Conservation (phyloP, 1,140 invertebrate genomes). For the Trichonephila clavipes region DNA sequence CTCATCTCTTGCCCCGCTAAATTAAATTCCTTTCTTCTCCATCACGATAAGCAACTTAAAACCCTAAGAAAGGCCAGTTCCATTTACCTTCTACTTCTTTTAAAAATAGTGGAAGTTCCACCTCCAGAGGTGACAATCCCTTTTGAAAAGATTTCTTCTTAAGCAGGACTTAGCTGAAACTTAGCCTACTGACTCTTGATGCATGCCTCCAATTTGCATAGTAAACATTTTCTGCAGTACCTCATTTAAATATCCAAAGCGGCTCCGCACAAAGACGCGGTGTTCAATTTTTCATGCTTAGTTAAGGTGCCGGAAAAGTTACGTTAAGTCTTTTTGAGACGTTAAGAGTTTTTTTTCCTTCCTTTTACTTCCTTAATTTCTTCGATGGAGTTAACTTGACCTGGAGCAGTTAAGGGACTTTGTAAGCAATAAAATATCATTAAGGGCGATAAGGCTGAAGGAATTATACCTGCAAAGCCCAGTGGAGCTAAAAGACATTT, state of each 20-base stretch:
- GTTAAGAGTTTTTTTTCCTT: not conserved
- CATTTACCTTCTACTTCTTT: not conserved
- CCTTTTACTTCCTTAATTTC: not conserved
- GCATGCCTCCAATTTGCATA: constrained; percentile 58
- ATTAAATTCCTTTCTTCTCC: not conserved
- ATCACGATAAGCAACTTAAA: not conserved
- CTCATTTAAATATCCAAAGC: constrained; percentile 53
- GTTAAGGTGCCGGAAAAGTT: constrained; percentile 44
- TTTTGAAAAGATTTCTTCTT: constrained; percentile 17
- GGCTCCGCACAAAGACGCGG: constrained; percentile 9
- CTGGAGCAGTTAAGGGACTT: not conserved
- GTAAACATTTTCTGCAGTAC: constrained; percentile 48
- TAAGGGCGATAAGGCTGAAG: not conserved
- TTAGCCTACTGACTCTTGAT: constrained; percentile 29
- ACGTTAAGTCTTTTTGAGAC: not conserved
- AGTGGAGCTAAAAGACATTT: not conserved
- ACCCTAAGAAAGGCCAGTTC: not conserved
- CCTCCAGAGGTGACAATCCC: not conserved
- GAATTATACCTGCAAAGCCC: not conserved
- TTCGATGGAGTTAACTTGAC: not conserved
- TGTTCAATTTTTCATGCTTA: constrained; percentile 68
- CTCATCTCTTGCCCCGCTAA: not conserved
- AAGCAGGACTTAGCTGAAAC: constrained; percentile 36
- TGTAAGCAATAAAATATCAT: constrained; percentile 11
- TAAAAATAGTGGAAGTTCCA: not conserved